Conservation (phyloP, 1,140 invertebrate genomes). For the Scaptomyza hsui region DNA sequence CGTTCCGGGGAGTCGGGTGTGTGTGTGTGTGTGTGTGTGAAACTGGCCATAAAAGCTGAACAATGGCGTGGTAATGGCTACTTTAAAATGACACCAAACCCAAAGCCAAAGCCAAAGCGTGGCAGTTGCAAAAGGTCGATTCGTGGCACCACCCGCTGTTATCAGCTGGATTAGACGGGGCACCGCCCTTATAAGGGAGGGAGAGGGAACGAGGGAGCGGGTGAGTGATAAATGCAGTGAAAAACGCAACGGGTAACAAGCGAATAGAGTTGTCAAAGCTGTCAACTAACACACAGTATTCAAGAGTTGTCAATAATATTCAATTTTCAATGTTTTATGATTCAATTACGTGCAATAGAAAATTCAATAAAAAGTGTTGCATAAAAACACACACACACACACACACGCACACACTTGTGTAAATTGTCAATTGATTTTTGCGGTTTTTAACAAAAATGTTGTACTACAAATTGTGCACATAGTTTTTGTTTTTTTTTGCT, state of each 20-base stretch:
- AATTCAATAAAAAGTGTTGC: conserved; percentile 59
- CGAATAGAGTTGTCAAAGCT: conserved; percentile 74
- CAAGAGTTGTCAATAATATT: conserved; percentile 36
- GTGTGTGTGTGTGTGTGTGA: conserved; percentile 35
- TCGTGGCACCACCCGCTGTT: conserved; percentile 69
- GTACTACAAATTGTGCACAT: conserved; percentile 55
- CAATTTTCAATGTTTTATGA: conserved; percentile 54
- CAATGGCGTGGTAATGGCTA: conserved; percentile 82
- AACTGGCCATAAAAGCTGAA: conserved; percentile 56
- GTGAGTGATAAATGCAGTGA: conserved; percentile 59
- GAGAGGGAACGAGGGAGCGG: too few species aligned
- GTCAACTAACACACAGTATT: conserved; percentile 4
- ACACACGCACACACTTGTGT: conserved; percentile 26
- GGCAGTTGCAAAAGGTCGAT: conserved; percentile 36
- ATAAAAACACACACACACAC: conserved; percentile 49
- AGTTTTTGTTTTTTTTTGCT: conserved; percentile 18
- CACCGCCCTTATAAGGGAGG: conserved; percentile 6
- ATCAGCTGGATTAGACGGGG: conserved; percentile 47
- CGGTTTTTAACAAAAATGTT: conserved; percentile 75
- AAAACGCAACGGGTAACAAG: conserved; percentile 36
- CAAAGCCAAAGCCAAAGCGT: conserved; percentile 3
- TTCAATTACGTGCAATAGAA: conserved; percentile 70
- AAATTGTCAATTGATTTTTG: conserved; percentile 82
- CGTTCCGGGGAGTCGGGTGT: conserved; percentile 15
- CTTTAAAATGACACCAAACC: conserved; percentile 76